Percentiles rank a stretch among this genome's conserved stretches.
These are phyloP conservation scores for Pocota personata DNA, from an alignment of 2,888 invertebrate species.

Conservation along the genomic window DNA sequence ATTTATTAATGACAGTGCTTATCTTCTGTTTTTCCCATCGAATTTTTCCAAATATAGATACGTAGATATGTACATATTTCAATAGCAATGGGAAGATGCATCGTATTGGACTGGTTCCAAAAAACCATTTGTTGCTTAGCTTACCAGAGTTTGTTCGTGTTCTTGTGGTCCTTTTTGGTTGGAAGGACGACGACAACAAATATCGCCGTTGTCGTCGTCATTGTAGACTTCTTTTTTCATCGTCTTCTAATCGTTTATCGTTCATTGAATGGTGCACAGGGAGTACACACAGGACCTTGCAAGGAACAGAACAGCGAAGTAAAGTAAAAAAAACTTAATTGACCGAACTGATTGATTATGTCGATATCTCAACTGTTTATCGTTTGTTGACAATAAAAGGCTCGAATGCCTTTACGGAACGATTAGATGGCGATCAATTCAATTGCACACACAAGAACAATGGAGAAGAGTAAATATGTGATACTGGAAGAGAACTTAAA, in stretches of 20 bases:
- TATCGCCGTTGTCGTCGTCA: conserved; percentile 32
- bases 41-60: conserved; percentile 37
- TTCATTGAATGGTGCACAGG: conserved; percentile 52
- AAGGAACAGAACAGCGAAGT: background rate
- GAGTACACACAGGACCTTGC: conserved; percentile 7
- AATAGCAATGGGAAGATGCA: conserved; percentile 66
- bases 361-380: conserved; percentile 74
- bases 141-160: conserved; percentile 43
- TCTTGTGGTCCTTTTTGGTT: conserved; percentile 3
- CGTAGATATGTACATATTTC: background rate
- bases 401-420: conserved; percentile 69
- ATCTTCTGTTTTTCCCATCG: conserved; percentile 66
- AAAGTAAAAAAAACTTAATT: conserved; percentile 68
- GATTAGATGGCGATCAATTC: conserved; percentile 69
- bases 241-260: conserved; percentile 69
- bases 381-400: conserved; percentile 74
- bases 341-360: conserved; percentile 74
- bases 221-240: conserved; percentile 47
- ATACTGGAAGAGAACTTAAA: background rate
- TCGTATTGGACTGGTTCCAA: conserved; percentile 78
- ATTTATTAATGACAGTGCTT: conserved; percentile 76
- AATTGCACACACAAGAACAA: conserved; percentile 46
- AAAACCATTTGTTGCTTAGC: conserved; percentile 80
- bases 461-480: conserved; percentile 10
- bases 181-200: conserved; percentile 45